Evolutionary conservation across 2,797 vertebrate species (phyloP), one percentile per base, ranked within the genome.

Genomic region (Macropus fuliginosus): DNA sequence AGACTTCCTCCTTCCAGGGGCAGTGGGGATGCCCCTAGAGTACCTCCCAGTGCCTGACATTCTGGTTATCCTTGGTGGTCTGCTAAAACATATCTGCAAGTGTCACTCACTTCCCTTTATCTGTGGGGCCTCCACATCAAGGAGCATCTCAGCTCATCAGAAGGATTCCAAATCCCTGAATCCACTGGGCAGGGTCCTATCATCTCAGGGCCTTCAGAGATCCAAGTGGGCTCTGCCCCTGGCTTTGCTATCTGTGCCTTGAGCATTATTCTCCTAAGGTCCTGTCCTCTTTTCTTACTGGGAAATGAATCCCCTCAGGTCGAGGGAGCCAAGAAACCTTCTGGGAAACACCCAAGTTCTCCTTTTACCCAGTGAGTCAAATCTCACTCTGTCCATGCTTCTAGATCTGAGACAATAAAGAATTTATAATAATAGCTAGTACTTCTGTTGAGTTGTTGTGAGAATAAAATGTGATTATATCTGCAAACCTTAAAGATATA

Each of bases 221-320:
- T 28, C 55, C 94, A 57, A 27, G 66, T 27, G 50, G 90, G 90
- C 59, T 91, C 91, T 57, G 90, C 54, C 90, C 40, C 90, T 54
- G 91, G 74, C 96, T 56, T 0, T 87, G n/a, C 91, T 40, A 89
- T 59, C 89, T 81, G 91, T 91, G 91, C 74, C 93, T 56, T 87
- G 29, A 94, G 27, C 40, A 12, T 40, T 55, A 50, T 93, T 94
- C 93, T 97, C 95, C 94, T 96, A 97, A 97, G 93, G 93, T 59
- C 94, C 74, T 10, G 56, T 21, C 54, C 57, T 87, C 74, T 91
- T 66, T 92, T 81, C 46, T 52, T 54, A 27, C 93, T 91, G 94
- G 90, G 93, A 97, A 94, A 55, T 87, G 90, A 55, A 92, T 56
- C 97, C 87, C 87, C 66, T 40, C 92, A 50, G 46, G 34, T 34